phyloP scores from a whole-genome alignment of 2,888 invertebrate genomes.

The Saturnia japonica region DNA sequence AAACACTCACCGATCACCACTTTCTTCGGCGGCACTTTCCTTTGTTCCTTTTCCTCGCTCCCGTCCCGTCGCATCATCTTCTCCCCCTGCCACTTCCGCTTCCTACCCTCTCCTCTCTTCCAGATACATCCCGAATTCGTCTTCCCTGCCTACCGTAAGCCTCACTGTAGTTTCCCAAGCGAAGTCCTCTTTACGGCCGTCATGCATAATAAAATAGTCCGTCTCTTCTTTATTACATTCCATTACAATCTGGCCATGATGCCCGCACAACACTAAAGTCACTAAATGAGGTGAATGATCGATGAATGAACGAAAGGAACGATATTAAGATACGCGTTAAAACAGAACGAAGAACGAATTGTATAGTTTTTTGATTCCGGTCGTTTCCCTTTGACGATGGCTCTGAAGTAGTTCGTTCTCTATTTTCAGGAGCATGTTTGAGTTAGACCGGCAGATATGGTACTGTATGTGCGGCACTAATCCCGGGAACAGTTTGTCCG shows the following conservation, averaged over 20 bases:
- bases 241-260: conserved; percentile 63
- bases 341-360: conserved; percentile 94
- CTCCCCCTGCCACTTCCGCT: conserved; percentile 72
- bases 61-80: conserved; percentile 67
- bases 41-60: conserved; percentile 66
- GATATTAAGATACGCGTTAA: conserved; percentile 77
- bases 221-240: conserved; percentile 56
- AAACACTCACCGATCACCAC: conserved; percentile 67
- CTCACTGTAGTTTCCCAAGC: conserved; percentile 71
- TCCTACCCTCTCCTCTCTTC: conserved; percentile 70
- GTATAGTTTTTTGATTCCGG: conserved; percentile 92
- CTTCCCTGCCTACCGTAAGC: conserved; percentile 60
- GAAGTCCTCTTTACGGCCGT: conserved; percentile 63
- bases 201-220: conserved; percentile 66
- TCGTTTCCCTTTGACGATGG: conserved; percentile 91
- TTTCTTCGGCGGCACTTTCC: conserved; percentile 73
- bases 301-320: conserved; percentile 37
- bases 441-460: conserved; percentile 56
- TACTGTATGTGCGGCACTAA: conserved; percentile 60
- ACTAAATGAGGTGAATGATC: conserved; percentile 48
- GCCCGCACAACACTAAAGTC: conserved; percentile 46
- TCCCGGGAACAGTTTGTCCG: conserved; percentile 53
- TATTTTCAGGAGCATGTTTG: conserved; percentile 86
- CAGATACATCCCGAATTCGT: conserved; percentile 70
- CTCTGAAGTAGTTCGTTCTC: conserved; percentile 90